These are phyloP conservation scores for Trematocara stigmaticum DNA, from an alignment of 2,113 vertebrate genomes.

Conservation along the genomic window DNA sequence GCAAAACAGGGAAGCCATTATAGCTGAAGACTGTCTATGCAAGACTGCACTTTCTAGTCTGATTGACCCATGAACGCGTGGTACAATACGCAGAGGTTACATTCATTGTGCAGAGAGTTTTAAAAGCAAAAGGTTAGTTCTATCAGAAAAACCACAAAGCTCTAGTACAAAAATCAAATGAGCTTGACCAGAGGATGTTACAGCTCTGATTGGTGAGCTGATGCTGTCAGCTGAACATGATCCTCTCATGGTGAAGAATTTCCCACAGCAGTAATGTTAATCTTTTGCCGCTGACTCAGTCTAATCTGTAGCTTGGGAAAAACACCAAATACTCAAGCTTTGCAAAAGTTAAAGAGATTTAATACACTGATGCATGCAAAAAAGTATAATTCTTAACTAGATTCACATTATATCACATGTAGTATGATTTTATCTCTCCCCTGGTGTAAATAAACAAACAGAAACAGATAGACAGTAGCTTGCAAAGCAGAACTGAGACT, in stretches of 20 bases:
- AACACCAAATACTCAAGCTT: conserved; percentile 34
- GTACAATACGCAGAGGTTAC: background rate
- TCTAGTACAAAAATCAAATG: background rate
- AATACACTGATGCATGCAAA: background rate
- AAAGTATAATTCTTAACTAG: background rate
- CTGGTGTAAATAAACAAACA: background rate
- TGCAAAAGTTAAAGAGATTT: background rate
- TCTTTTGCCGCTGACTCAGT: conserved; percentile 38
- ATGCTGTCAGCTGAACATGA: conserved; percentile 48
- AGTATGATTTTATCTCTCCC: background rate
- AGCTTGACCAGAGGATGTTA: background rate
- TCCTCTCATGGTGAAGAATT: conserved; percentile 47
- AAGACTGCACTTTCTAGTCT: background rate
- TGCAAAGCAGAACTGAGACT: conserved; percentile 22
- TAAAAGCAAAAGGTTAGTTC: background rate
- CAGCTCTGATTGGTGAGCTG: conserved; percentile 8
- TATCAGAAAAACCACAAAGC: background rate
- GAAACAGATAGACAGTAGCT: background rate
- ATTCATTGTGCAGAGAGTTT: background rate
- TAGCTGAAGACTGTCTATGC: background rate
- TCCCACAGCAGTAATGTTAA: conserved; percentile 43
- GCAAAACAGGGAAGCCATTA: background rate
- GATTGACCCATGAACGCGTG: background rate
- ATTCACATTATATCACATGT: background rate
- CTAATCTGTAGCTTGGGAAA: conserved; percentile 32